Percentiles rank a stretch among this genome's conserved stretches.
These are phyloP conservation scores for Typhlomys cinereus DNA, from an alignment of 2,113 vertebrate species.

Conservation along the genomic window DNA sequence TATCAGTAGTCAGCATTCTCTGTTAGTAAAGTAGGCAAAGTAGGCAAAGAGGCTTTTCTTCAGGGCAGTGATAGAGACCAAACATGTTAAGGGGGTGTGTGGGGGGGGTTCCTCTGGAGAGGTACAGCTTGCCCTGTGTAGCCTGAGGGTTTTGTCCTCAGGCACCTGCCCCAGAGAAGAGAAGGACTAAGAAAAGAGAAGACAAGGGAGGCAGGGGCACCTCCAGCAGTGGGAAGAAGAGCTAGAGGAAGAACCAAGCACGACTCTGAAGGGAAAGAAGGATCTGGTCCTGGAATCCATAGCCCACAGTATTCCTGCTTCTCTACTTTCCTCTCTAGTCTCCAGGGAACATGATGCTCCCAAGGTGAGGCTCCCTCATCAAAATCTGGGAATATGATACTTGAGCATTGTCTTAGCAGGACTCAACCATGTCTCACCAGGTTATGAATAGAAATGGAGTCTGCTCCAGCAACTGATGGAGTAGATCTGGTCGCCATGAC, in stretches of 20 bases:
- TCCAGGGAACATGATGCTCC: neutral
- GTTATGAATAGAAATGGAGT: neutral
- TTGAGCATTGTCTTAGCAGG: neutral
- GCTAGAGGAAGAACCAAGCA: neutral
- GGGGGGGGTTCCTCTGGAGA: constrained; percentile 18
- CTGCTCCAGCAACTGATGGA: neutral
- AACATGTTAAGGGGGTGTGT: constrained; percentile 14
- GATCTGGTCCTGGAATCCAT: neutral
- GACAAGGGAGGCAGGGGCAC: neutral
- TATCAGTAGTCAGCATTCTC: constrained; percentile 87
- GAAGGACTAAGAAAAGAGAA: constrained; percentile 45
- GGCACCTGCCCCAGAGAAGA: constrained; percentile 51
- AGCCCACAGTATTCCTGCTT: neutral
- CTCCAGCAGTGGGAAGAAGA: constrained; percentile 20
- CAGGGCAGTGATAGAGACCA: constrained; percentile 72
- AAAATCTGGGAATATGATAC: neutral
- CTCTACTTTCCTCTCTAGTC: neutral
- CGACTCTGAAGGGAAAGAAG: neutral
- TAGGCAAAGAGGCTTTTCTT: constrained; percentile 83
- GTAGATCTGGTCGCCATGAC: neutral
- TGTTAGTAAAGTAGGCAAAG: constrained; percentile 85
- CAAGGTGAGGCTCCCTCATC: neutral
- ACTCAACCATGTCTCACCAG: neutral
- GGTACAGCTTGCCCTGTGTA: neutral
- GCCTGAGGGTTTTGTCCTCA: constrained; percentile 19